phyloP scores from a whole-genome alignment of 2,888 invertebrate genomes.

The Drosophila meridiana region DNA sequence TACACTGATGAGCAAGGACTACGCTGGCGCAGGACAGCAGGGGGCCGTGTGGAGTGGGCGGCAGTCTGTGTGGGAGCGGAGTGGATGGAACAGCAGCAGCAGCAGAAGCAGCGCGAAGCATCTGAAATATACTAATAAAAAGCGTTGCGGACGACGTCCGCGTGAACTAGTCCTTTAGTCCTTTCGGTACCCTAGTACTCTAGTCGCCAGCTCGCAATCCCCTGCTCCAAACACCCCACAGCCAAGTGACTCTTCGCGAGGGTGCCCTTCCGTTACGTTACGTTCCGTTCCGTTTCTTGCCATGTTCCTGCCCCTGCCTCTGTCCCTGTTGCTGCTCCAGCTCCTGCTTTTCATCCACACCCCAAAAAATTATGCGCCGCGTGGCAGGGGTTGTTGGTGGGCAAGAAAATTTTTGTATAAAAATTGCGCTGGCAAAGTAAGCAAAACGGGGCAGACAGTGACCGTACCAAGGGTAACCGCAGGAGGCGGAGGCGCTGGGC shows the following conservation, averaged over 20 bases:
- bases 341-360: constrained; percentile 42
- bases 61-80: background rate
- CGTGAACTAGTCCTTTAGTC: constrained; percentile 75
- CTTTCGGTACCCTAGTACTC: constrained; percentile 31
- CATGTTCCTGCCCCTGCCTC: background rate
- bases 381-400: constrained; percentile 29
- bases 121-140: constrained; percentile 65
- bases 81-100: constrained; percentile 23
- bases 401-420: constrained; percentile 79
- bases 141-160: constrained; percentile 67
- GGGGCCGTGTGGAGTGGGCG: background rate
- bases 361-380: constrained; percentile 61
- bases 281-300: constrained; percentile 12
- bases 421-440: constrained; percentile 78
- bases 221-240: constrained; percentile 19
- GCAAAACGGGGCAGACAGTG: constrained; percentile 60
- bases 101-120: constrained; percentile 40
- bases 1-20: constrained; percentile 78
- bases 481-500: background rate
- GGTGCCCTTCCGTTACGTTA: constrained; percentile 23
- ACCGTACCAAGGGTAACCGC: constrained; percentile 58
- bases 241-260: constrained; percentile 62
- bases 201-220: constrained; percentile 11
- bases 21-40: constrained; percentile 28
- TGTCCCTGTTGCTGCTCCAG: background rate